Base-by-base conservation (phyloP, 2,888 invertebrate species). In the Acronicta leporina region DNA sequence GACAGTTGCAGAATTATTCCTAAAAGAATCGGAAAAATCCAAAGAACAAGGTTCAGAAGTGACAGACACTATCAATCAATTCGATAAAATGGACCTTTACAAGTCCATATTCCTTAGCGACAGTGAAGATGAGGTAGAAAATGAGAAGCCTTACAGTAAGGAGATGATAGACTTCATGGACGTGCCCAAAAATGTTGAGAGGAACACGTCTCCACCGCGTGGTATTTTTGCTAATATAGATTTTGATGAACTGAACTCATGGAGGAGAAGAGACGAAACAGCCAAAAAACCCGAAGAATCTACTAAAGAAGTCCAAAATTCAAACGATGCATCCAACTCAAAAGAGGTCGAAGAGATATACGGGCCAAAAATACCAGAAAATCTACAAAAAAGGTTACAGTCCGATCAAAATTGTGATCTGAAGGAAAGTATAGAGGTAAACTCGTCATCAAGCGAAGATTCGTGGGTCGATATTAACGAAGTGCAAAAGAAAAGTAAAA, bases 71-170 rank as follows among this genome's bases (percentile, higher is more conserved):
- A 94, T 95, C 58, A 87, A 94, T 15, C 90, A 92, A 73, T 95
- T 95, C 58, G 93, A 95, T 60, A 94, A 90, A 89, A 93, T 95
- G 86, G 98, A 98, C 88, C 92, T 99, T 5, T 99, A 98, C 83
- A 98, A 97, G 88, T 97, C 98, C 0, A 98, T 99, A 79, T 99
- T 99, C 84, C 95, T 97, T 27, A 97, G 97, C 79, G 97, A 97
- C 62, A 97, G 97, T 81, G 97, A 97, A 77, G 95, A 95, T 13
- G 96, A 96, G 51, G 76, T 68, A 38, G 72, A 65, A 7, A 64
- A 53, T n/a, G 68, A 55, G 25, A 70, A 65, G 6, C 60, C 11
- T 47, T 45, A 59, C 33, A 50, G 40, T 7, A 70, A 41, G n/a
- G 71, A 64, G 3, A 38, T 42, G 0, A 80, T 70, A 14, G 85